Evolutionary conservation across 2,888 invertebrate genomes (phyloP), one percentile per base, ranked within the genome.

Genomic region (Stenichneumon culpator): DNA sequence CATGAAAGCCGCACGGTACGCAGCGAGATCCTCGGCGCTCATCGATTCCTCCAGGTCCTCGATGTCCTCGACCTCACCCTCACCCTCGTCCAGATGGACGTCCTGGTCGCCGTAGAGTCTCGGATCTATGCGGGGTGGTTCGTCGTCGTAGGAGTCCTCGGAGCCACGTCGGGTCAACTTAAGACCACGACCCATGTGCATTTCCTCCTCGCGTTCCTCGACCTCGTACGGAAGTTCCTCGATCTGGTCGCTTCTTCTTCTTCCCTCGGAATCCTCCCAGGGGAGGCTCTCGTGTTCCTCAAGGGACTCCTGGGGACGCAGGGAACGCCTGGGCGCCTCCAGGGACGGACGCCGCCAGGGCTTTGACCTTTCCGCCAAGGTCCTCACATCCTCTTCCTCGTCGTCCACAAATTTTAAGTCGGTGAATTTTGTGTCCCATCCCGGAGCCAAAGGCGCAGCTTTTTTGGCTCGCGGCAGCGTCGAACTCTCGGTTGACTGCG

Each of bases 381-480:
- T 86, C 7, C 88, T 84, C 0, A 72, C 73, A 0, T 87, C 88
- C 0, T 90, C 89, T 5, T 91, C 90, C 11, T 91, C 92, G 69
- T 91, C 87, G 82, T 90, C 89, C 2, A 87, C 88, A 60, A 91
- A 92, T 83, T 92, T 93, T 19, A 93, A 91, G 83, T 94, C 93
- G 28, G 90, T 89, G 83, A 92, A 92, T 73, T 90, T 88, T 63
- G 95, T 94, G 16, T 94, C 93, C 95, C 95, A 95, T 91, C 95
- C 94, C 79, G 95, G 91, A 87, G 94, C 94, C n/a, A 95, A 91
- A 0, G 95, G 93, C 14, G 95, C 93, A 44, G 94, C 93, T 72
- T 95, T 95, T 22, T 95, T 94, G 44, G 95, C 95, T 73, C 96
- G 94, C 0, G 96, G 95, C 11, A 96, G 95, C 25, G 97, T 96